Evolutionary conservation across 2,797 vertebrate genomes (phyloP).

Genomic region (Pseudomugil tenellus): DNA sequence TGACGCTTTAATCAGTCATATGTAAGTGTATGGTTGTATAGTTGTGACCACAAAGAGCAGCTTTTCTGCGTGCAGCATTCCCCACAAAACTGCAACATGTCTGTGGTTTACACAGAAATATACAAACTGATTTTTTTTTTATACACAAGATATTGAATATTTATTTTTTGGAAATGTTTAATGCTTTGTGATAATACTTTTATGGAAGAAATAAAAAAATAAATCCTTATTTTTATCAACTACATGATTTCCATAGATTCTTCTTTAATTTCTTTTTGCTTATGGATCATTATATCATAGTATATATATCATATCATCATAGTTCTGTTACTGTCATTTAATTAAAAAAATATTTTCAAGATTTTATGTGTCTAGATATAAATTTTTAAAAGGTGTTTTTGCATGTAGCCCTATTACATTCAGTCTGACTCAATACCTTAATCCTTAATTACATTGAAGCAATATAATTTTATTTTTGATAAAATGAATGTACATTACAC

Average conservation of each 20-base stretch:
- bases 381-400: too few relatives aligned
- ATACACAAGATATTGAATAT: slow-evolving; percentile 68
- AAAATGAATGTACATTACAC: too few relatives aligned
- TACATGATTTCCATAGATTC: slow-evolving; percentile 1
- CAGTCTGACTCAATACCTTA: too few relatives aligned
- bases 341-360: too few relatives aligned
- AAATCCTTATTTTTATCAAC: slow-evolving; percentile 74
- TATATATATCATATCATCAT: too few relatives aligned
- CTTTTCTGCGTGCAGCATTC: slow-evolving; percentile 42
- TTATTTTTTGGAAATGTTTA: slow-evolving; percentile 73
- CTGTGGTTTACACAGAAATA: slow-evolving; percentile 42
- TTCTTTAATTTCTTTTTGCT: too few relatives aligned
- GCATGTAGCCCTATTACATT: too few relatives aligned
- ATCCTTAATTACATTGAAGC: too few relatives aligned
- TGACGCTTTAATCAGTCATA: slow-evolving; percentile 37
- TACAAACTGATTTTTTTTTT: slow-evolving; percentile 47
- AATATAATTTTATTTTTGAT: too few relatives aligned
- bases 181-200: slow-evolving; percentile 62
- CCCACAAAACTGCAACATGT: slow-evolving; percentile 23
- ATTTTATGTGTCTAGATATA: too few relatives aligned
- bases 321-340: too few relatives aligned
- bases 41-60: slow-evolving; percentile 39
- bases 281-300: too few relatives aligned
- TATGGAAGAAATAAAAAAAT: slow-evolving; percentile 62
- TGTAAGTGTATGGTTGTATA: slow-evolving; percentile 38